Evolutionary conservation across 1,140 invertebrate genomes (phyloP), one percentile per base, ranked within the genome.

Genomic region (Pogonognathellus flavescens): DNA sequence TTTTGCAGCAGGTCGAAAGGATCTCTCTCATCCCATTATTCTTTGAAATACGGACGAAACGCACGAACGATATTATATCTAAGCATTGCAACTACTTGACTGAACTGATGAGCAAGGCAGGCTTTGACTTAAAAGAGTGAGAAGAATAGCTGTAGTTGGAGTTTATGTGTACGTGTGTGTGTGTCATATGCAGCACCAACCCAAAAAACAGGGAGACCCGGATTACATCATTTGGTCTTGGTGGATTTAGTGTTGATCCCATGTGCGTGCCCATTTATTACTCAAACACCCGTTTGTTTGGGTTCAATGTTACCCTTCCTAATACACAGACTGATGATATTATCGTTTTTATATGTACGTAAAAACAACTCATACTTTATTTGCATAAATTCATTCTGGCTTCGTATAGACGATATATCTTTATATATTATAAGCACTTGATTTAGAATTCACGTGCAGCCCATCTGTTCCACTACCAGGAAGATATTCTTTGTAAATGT

Each of bases 241-340:
- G 13, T 76, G 31, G 41, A 50, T 41, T 76, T 50, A 31, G 70
- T 49, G 70, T 49, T 76, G 70, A 76, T 76, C 70, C 70, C 70
- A 76, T 76, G 70, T 76, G 41, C 70, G 70, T 76, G 25, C 70
- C 70, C 41, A 76, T 76, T 76, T 76, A 76, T 76, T 76, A 76
- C 41, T 9, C n/a, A 6, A 76, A 50, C 70, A 18, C 25, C 31
- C 31, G 31, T 41, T 41, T 41, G 31, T 41, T 41, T 41, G 31
- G 31, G 31, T 41, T 41, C 31, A 41, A 41, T 41, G 31, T 41
- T 41, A 41, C 31, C 31, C 31, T 41, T 41, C 31, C 31, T 41
- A 3, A 41, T 41, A 41, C 31, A 41, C 2, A 6, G 31, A 1
- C 31, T 41, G 31, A 41, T 41, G 31, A 41, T 41, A 41, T 41